phyloP scores from a whole-genome alignment of 1,140 invertebrate species.

The Cyphomyrmex costatus region DNA sequence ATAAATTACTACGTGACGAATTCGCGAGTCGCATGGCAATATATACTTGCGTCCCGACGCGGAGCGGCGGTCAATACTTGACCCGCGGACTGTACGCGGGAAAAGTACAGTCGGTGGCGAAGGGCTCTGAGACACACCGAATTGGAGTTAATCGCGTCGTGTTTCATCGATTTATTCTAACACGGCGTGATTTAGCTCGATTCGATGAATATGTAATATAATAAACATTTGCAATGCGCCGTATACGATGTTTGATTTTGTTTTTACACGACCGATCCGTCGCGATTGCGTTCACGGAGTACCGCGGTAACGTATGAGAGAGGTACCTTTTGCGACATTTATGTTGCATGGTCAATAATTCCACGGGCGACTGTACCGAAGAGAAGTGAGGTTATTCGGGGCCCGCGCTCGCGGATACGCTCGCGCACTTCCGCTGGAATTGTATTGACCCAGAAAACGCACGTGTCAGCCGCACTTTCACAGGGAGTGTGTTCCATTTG shows the following conservation, averaged over 20 bases:
- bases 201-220: not conserved
- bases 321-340: not conserved
- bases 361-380: conserved; percentile 60
- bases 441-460: conserved; percentile 70
- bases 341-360: conserved; percentile 67
- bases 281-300: too few relatives aligned
- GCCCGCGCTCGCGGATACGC: conserved; percentile 52
- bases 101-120: conserved; percentile 60
- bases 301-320: too few relatives aligned
- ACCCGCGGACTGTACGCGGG: conserved; percentile 46
- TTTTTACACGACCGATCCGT: not conserved
- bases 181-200: not conserved
- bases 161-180: not conserved
- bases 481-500: not conserved
- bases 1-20: not conserved
- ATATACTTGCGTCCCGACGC: conserved; percentile 10
- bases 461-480: conserved; percentile 6
- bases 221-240: not conserved
- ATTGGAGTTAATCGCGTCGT: not conserved
- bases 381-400: conserved; percentile 50
- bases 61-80: not conserved
- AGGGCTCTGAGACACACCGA: conserved; percentile 27
- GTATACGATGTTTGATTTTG: not conserved
- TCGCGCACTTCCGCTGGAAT: conserved; percentile 71
- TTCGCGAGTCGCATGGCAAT: not conserved